Percentiles rank a stretch among this genome's conserved stretches.
Conservation (phyloP, 2,888 invertebrate genomes). For the Aquatica leii region DNA sequence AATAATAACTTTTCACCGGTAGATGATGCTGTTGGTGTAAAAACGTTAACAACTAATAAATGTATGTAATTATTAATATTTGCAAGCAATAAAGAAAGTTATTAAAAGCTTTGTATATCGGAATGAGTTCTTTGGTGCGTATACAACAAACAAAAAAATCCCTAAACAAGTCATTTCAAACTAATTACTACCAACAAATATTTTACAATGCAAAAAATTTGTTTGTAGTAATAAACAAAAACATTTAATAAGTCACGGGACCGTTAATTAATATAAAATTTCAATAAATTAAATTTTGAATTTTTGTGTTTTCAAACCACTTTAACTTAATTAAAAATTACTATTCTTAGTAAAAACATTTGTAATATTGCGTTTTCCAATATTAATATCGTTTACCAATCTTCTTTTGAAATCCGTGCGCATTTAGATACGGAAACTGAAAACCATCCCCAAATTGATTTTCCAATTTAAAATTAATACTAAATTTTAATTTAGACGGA, state of each 20-base stretch:
- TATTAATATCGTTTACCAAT: not conserved
- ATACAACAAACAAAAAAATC: no score
- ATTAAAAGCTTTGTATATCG: no score
- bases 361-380: not conserved
- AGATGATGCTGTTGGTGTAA: no score
- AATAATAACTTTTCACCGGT: no score
- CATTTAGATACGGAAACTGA: not conserved
- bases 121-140: no score
- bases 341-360: not conserved
- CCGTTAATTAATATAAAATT: not conserved
- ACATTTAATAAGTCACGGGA: not conserved
- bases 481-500: conserved; percentile 6
- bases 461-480: conserved; percentile 10
- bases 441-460: conserved; percentile 1
- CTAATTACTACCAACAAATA: no score
- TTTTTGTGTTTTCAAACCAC: not conserved
- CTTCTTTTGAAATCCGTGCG: not conserved
- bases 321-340: conserved; percentile 3
- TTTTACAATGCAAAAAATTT: no score
- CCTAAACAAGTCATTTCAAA: no score
- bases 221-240: no score
- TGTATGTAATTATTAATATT: no score
- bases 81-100: no score
- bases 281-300: not conserved
- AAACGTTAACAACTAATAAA: no score